Evolutionary conservation across 2,797 vertebrate species (phyloP), one percentile per base, ranked within the genome.

Genomic region (Hafferia zeledoni): DNA sequence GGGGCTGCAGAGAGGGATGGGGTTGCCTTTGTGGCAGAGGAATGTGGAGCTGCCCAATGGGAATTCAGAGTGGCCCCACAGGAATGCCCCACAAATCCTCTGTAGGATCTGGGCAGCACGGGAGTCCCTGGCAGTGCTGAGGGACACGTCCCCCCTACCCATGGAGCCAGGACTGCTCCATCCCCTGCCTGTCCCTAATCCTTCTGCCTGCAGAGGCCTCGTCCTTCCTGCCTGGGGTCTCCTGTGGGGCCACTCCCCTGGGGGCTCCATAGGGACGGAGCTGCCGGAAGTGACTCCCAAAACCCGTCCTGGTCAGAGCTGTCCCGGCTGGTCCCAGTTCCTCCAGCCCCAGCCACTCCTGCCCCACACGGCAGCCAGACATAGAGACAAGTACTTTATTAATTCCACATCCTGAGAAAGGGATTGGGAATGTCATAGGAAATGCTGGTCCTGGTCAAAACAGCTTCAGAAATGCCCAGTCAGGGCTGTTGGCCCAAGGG

Each of bases 381-480:
- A 2, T 72, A 87, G 27, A 81, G 75, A 88, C 95, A 93, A 88
- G 61, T 60, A 44, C 6, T 96, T 96, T 94, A 96, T 92, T 86
- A 57, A 83, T 56, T 67, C 50, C 72, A 52, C 14, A 44, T 77
- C 93, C 91, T 86, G 91, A 95, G 81, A 78, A 87, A 31, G 46
- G 84, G 74, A 57, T 28, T 2, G 5, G 65, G 50, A 84, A 33
- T 41, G 17, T 39, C 5, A 4, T 2, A 49, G 77, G 61, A 49
- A 79, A 59, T 0, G 10, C 56, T 65, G 83, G 60, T 90, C 87
- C 81, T 10, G 0, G 16, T 39, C 72, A 37, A 53, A 46, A 8
- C 74, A 46, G 37, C 33, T 71, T 46, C 2, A 56, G 52, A 43
- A 85, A 55, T 1, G 43, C 25, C n/a, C 8, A 1, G 8, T 0